These are phyloP conservation scores for Melanostigma gelatinosum DNA, from an alignment of 2,113 vertebrate genomes.

Conservation along the genomic window DNA sequence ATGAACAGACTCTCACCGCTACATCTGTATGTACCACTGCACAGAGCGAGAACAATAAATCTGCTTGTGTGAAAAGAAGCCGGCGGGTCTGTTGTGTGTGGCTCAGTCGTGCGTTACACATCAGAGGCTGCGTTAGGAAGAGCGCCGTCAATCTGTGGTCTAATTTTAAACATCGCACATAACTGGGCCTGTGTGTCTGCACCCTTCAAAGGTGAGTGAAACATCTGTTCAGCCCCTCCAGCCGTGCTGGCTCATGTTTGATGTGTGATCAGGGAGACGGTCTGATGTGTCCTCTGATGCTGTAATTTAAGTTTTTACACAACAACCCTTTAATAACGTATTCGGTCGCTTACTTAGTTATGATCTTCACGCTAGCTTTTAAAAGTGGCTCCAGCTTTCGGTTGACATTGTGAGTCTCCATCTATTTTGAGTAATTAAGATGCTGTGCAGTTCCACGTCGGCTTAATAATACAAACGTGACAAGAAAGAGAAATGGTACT, in stretches of 20 bases:
- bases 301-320: conserved; percentile 35
- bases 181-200: background rate
- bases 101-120: background rate
- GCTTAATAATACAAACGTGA: background rate
- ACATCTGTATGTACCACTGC: conserved; percentile 49
- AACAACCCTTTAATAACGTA: conserved; percentile 15
- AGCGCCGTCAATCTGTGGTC: background rate
- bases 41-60: conserved; percentile 65
- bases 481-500: background rate
- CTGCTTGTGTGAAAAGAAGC: conserved; percentile 40
- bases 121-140: background rate
- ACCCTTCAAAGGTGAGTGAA: conserved; percentile 24
- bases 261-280: conserved; percentile 24
- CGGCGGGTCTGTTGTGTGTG: conserved; percentile 18
- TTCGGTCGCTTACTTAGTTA: background rate
- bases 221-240: conserved; percentile 31
- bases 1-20: background rate
- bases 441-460: background rate
- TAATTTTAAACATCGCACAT: conserved; percentile 9
- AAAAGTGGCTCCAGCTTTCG: no score
- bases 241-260: conserved; percentile 12
- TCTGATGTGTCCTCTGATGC: conserved; percentile 7
- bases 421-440: background rate
- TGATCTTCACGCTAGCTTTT: background rate
- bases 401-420: background rate